These are phyloP conservation scores for Pseudoatta argentina DNA, from an alignment of 1,140 invertebrate genomes.

Conservation along the genomic window DNA sequence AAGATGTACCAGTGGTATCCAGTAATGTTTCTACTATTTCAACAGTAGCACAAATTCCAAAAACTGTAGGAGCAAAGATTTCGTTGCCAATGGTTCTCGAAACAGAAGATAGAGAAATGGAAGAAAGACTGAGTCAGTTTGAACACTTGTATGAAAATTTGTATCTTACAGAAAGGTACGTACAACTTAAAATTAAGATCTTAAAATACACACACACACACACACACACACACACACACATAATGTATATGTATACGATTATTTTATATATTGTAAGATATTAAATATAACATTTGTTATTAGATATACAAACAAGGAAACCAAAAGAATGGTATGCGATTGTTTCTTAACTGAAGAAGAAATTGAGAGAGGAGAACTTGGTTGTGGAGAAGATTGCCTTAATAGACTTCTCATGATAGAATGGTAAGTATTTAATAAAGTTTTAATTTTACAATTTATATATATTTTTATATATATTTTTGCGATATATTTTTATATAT, in stretches of 20 bases:
- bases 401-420: slow-evolving; percentile 99
- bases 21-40: slow-evolving; percentile 52
- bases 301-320: slow-evolving; percentile 93
- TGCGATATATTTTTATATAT: background rate
- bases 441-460: slow-evolving; percentile 40
- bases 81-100: slow-evolving; percentile 79
- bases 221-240: too few species aligned
- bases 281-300: slow-evolving; percentile 71
- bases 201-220: background rate
- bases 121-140: slow-evolving; percentile 92
- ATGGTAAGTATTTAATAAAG: slow-evolving; percentile 89
- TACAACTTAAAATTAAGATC: background rate
- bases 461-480: background rate
- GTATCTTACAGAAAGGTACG: slow-evolving; percentile 91
- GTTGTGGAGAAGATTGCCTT: slow-evolving; percentile 98
- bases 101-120: slow-evolving; percentile 87
- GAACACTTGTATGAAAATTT: slow-evolving; percentile 94
- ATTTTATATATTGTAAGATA: slow-evolving; percentile 24
- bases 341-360: slow-evolving; percentile 97
- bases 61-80: slow-evolving; percentile 79
- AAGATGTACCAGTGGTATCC: slow-evolving; percentile 21
- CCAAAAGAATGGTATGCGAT: slow-evolving; percentile 97
- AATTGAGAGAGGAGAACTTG: slow-evolving; percentile 92
- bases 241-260: too few species aligned
- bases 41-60: slow-evolving; percentile 56